Evolutionary conservation across 2,113 vertebrate genomes (phyloP), one percentile per base, ranked within the genome.

Genomic region (Pogona vitticeps): DNA sequence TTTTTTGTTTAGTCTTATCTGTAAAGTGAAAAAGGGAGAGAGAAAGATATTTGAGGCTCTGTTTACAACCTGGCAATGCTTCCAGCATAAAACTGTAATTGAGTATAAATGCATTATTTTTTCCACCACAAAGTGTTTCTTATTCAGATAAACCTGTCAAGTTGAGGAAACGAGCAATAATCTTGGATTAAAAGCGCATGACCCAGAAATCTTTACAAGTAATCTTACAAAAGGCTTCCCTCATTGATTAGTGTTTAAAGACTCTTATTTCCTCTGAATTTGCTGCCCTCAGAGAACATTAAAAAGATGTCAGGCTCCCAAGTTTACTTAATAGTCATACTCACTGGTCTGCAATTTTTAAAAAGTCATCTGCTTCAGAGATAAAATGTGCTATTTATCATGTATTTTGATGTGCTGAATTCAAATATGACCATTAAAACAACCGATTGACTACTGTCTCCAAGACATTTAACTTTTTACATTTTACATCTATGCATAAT

Each of bases 41-140:
- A 21, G 3, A 42, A 76, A 52, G 31, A 84, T 84, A 84, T 84
- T 83, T 76, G 73, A 85, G 40, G 28, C 71, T 89, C 42, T 87
- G 88, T 93, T 95, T 93, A 94, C 88, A 92, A 81, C 76, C 76
- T 91, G 33, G 88, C 88, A 92, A 89, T 85, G 73, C 86, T 58
- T 87, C 68, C 56, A 93, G 88, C 86, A 89, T 94, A 91, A 94
- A 96, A 93, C 87, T 89, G 81, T 94, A 91, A 94, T 92, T 96
- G 91, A 90, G 91, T 91, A 87, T 91, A 86, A 78, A 92, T 91
- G n/a, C 83, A 87, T 92, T 93, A 91, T 89, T 94, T 92, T 88
- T 88, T 59, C 52, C 76, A 89, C 76, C 65, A 89, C 86, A 92
- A 94, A 93, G 86, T 92, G 89, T 91, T 92, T 91, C 90, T 91